Evolutionary conservation across 2,113 vertebrate genomes (phyloP).

Genomic region (Cephalophus harveyi): DNA sequence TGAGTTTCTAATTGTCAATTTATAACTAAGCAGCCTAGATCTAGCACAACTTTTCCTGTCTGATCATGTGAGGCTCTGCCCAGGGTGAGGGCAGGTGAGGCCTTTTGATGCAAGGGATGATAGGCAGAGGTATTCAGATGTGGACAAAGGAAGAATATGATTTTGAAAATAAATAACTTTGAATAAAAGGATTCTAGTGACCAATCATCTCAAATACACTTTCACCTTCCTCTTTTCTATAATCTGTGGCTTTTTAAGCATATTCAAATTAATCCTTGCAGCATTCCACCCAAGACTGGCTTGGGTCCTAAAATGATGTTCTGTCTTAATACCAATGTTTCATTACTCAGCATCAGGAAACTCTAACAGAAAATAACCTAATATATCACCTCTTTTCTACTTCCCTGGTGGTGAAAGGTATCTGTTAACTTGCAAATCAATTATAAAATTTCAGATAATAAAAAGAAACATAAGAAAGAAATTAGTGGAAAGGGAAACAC

Average conservation of each 20-base stretch:
- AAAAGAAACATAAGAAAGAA: not conserved
- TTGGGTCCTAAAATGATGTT: not conserved
- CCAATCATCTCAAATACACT: not conserved
- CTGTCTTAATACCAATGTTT: not conserved
- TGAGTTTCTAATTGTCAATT: not conserved
- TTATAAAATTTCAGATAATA: not conserved
- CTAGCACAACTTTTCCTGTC: fast-evolving
- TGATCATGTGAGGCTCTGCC: fast-evolving
- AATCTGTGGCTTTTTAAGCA: not conserved
- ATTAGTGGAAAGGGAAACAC: not conserved
- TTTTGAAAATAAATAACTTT: not conserved
- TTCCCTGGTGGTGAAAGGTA: not conserved
- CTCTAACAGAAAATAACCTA: not conserved
- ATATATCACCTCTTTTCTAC: not conserved
- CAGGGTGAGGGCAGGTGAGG: not conserved
- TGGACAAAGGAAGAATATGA: not conserved
- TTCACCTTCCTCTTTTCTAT: not conserved
- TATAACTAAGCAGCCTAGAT: not conserved
- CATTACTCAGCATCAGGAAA: not conserved
- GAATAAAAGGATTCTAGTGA: not conserved
- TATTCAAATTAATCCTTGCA: not conserved
- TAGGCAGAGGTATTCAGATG: not conserved
- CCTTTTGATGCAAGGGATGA: not conserved
- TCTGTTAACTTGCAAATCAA: not conserved
- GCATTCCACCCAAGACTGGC: not conserved